Percentiles rank a stretch among this genome's conserved stretches.
These are phyloP conservation scores for Pentalonia nigronervosa DNA, from an alignment of 1,140 invertebrate species.

Conservation along the genomic window DNA sequence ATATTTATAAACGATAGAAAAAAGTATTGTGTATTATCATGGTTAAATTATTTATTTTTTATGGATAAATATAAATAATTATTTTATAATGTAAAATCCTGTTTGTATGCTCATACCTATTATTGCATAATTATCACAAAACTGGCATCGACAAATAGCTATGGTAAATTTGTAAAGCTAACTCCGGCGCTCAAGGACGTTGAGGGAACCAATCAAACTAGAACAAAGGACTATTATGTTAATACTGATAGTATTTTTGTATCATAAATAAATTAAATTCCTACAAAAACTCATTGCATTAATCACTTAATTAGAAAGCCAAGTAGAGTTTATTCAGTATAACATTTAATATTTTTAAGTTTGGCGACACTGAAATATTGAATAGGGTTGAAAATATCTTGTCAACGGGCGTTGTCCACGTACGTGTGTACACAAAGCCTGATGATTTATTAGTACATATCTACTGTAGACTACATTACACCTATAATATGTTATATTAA, in stretches of 20 bases:
- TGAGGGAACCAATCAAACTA: not conserved
- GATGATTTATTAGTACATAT: conserved; percentile 5
- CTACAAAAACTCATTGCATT: not conserved
- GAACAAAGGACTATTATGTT: conserved; percentile 36
- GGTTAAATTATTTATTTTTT: not conserved
- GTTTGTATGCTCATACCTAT: not conserved
- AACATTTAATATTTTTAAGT: conserved; percentile 13
- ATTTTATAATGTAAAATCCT: conserved; percentile 6
- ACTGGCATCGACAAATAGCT: not conserved
- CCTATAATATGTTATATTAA: not conserved
- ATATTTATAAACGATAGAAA: not conserved
- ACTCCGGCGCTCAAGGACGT: not conserved
- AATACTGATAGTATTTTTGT: not conserved
- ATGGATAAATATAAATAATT: not conserved
- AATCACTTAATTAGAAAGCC: not conserved
- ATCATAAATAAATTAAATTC: not conserved
- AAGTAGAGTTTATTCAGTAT: not conserved
- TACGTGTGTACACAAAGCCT: not conserved
- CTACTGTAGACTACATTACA: not conserved
- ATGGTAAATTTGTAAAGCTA: not conserved
- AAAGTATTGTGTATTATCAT: not conserved
- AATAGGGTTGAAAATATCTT: conserved; percentile 22
- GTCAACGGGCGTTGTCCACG: not conserved
- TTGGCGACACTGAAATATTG: conserved; percentile 19
- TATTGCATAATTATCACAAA: conserved; percentile 4